Conservation (phyloP, 2,113 vertebrate species). For the Neomonachus schauinslandi region DNA sequence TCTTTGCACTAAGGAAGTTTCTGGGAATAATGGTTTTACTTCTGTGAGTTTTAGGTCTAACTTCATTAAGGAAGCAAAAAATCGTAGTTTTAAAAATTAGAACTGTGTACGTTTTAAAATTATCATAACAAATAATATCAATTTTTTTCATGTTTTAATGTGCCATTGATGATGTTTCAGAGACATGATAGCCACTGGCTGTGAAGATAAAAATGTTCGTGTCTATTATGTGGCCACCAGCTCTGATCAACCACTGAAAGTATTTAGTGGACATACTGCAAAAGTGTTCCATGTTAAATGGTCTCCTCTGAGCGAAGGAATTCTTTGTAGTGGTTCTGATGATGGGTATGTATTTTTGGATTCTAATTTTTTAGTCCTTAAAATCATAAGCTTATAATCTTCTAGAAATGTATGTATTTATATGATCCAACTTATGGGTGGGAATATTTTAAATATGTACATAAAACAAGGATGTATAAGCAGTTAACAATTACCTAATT, state of each 20-base stretch:
- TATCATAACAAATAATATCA: neutral
- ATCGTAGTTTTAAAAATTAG: neutral
- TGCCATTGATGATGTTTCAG: constrained; percentile 81
- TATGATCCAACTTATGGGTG: neutral
- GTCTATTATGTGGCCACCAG: constrained; percentile 98
- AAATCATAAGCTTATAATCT: neutral
- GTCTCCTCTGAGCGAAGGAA: constrained; percentile 98
- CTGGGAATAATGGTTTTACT: neutral
- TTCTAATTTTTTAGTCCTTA: neutral
- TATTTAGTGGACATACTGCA: constrained; percentile 95
- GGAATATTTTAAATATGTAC: neutral
- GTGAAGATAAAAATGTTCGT: constrained; percentile 97
- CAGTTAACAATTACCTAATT: neutral
- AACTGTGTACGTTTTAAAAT: neutral
- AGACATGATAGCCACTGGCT: constrained; percentile 99
- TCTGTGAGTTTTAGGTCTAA: neutral
- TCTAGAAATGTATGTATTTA: neutral
- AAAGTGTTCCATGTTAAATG: constrained; percentile 98
- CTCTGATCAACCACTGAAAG: constrained; percentile 96
- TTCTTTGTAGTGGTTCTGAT: constrained; percentile 98
- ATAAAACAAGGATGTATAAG: neutral
- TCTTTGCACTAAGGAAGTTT: neutral
- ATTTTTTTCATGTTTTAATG: neutral
- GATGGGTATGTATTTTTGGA: constrained; percentile 89
- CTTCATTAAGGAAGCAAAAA: neutral